Evolutionary conservation across 2,113 vertebrate genomes (phyloP).

Genomic region (Coracopsis vasa): DNA sequence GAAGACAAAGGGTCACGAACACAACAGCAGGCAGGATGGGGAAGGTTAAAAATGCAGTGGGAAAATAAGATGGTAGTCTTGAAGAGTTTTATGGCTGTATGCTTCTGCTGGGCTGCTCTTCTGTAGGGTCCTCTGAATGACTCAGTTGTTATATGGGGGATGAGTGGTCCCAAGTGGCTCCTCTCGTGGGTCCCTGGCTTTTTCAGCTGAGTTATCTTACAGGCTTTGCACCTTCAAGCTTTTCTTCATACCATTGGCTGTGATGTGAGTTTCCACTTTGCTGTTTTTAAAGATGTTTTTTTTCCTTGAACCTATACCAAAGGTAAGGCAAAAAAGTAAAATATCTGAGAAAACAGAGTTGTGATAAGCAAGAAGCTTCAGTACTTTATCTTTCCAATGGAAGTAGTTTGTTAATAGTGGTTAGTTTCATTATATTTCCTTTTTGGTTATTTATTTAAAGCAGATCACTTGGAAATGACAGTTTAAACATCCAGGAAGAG

Average conservation of each 20-base stretch:
- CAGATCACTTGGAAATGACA: not conserved
- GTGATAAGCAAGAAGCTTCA: not conserved
- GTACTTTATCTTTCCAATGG: not conserved
- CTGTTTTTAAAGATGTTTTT: not conserved
- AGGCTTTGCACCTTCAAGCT: not conserved
- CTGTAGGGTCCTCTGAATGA: fast-evolving
- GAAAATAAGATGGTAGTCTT: not conserved
- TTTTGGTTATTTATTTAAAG: not conserved
- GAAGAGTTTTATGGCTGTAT: not conserved
- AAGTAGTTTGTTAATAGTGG: not conserved
- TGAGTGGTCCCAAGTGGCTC: fast-evolving
- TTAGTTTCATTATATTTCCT: not conserved
- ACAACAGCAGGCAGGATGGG: not conserved
- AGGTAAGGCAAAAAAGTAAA: not conserved
- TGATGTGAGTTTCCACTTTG: not conserved
- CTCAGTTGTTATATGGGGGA: not conserved
- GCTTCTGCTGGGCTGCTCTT: not conserved
- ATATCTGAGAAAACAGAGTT: not conserved
- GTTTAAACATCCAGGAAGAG: not conserved
- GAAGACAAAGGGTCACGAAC: not conserved
- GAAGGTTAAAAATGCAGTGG: not conserved
- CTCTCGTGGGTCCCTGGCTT: not conserved
- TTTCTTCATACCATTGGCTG: fast-evolving
- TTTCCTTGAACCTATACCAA: not conserved
- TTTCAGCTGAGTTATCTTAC: not conserved